phyloP scores from a whole-genome alignment of 53 echinoderm and acorn worm genomes.

The Echinometra lucunter region DNA sequence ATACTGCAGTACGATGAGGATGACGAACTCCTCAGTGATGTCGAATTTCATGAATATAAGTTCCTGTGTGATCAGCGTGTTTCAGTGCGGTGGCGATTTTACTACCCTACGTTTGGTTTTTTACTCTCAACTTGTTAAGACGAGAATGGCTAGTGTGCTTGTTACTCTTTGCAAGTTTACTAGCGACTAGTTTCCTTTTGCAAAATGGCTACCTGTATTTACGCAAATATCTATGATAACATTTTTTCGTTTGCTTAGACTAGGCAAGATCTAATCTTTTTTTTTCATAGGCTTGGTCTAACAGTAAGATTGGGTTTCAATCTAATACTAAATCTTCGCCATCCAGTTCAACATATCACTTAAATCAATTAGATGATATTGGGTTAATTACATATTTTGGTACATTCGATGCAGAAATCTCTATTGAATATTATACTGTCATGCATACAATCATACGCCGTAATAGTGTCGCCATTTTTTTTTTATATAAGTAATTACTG shows the following conservation, averaged over 20 bases:
- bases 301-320: not conserved
- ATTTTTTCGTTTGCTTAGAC: not conserved
- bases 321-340: not conserved
- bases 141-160: no score
- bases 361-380: not conserved
- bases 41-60: not conserved
- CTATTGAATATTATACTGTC: not conserved
- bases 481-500: slow-evolving; percentile 8
- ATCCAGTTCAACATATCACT: not conserved
- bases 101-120: not conserved
- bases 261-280: not conserved
- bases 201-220: no score
- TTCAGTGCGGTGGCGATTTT: not conserved
- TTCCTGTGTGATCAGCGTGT: not conserved
- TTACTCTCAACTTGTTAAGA: not conserved
- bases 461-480: slow-evolving; percentile 28
- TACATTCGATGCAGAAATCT: not conserved
- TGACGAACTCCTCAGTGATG: not conserved
- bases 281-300: not conserved
- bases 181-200: no score
- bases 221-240: not conserved
- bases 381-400: not conserved
- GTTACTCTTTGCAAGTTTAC: no score
- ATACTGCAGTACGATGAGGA: not conserved
- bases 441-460: not conserved